A percentile compares a stretch with the other conserved stretches of the same genome.
Conservation (phyloP, 2,113 vertebrate genomes). For the Circaetus gallicus region DNA sequence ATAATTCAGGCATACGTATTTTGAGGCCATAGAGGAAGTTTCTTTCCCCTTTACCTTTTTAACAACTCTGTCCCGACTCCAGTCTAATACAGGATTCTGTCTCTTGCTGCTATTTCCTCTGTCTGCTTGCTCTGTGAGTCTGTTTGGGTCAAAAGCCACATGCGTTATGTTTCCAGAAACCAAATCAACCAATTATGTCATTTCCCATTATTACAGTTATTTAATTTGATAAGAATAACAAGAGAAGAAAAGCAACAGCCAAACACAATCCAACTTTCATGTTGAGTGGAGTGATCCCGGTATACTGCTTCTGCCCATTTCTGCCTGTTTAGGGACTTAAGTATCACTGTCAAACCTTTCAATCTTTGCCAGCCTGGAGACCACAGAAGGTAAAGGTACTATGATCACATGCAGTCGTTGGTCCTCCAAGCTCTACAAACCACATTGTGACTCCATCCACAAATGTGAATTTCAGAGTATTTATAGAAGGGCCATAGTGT, state of each 20-base stretch:
- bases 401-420: accelerated
- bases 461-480: background rate
- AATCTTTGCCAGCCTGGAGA: background rate
- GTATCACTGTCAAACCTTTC: background rate
- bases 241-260: background rate
- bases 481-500: background rate
- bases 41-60: background rate
- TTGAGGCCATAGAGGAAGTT: background rate
- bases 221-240: background rate
- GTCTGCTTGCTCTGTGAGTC: background rate
- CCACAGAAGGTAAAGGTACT: background rate
- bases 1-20: background rate
- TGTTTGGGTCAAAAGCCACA: constrained; percentile 4
- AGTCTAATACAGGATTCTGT: background rate
- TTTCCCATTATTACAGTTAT: constrained; percentile 39
- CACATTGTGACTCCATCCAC: background rate
- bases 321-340: background rate
- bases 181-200: constrained; percentile 30
- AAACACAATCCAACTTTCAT: background rate
- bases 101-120: constrained; percentile 3
- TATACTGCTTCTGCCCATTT: background rate
- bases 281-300: background rate
- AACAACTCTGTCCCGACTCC: background rate
- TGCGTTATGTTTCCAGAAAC: constrained; percentile 22
- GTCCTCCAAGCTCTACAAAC: background rate